phyloP scores from a whole-genome alignment of 2,888 invertebrate genomes.

The Hemicrepidius hirtus region DNA sequence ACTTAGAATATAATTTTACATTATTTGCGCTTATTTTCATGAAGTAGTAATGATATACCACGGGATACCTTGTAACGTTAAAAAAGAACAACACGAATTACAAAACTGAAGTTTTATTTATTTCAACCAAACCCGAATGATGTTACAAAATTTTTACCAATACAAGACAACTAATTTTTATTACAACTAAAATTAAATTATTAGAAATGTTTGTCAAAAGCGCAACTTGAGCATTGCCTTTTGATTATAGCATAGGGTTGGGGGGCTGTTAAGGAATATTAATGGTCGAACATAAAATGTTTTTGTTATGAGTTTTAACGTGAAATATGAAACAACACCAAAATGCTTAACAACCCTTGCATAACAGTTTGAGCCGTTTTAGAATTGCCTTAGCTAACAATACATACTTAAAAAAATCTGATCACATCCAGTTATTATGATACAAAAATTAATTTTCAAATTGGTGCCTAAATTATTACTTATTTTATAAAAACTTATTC shows the following conservation, averaged over 20 bases:
- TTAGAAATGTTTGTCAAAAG: constrained; percentile 26
- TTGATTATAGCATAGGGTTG: not conserved
- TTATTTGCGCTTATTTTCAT: no score
- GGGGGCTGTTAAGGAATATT: constrained; percentile 7
- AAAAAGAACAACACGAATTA: constrained; percentile 11
- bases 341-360: constrained; percentile 20
- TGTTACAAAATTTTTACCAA: constrained; percentile 40
- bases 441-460: constrained; percentile 5
- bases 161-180: constrained; percentile 33
- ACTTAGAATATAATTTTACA: no score
- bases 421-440: constrained; percentile 20
- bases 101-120: constrained; percentile 41
- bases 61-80: not conserved
- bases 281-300: constrained; percentile 1
- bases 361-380: constrained; percentile 20
- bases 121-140: constrained; percentile 45
- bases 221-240: constrained; percentile 31
- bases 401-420: not conserved
- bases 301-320: no score
- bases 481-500: constrained; percentile 3
- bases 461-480: constrained; percentile 6
- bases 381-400: constrained; percentile 4
- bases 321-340: no score
- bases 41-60: no score
- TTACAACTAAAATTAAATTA: constrained; percentile 29